Percentiles rank a stretch among this genome's conserved stretches.
phyloP scores from a whole-genome alignment of 2,797 vertebrate species.

The Semaprochilodus insignis region DNA sequence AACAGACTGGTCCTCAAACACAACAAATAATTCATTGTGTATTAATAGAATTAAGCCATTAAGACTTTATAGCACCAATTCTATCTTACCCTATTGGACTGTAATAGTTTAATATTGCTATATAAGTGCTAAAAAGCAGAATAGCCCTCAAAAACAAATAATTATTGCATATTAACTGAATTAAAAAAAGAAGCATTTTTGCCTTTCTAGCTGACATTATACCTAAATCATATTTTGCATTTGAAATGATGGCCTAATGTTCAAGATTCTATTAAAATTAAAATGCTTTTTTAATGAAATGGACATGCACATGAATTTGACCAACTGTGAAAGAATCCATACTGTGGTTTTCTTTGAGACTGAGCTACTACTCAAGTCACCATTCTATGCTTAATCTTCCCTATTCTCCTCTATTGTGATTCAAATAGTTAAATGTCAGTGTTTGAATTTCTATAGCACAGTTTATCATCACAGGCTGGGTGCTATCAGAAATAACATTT shows the following conservation, averaged over 20 bases:
- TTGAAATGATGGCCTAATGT: background rate
- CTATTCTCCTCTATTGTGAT: constrained; percentile 2
- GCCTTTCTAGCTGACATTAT: too few relatives aligned
- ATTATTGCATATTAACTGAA: too few relatives aligned
- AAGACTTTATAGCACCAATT: background rate
- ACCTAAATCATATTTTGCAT: background rate
- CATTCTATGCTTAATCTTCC: constrained; percentile 17
- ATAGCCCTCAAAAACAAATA: too few relatives aligned
- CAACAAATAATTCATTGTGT: constrained; percentile 5
- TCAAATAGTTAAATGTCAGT: constrained; percentile 23
- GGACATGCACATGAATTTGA: background rate
- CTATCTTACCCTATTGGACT: background rate
- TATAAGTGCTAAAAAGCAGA: background rate
- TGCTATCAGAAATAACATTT: constrained; percentile 18
- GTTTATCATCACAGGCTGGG: constrained; percentile 5
- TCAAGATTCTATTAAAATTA: constrained; percentile 21
- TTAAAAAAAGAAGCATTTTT: too few relatives aligned
- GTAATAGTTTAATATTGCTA: background rate
- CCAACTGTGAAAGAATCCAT: background rate
- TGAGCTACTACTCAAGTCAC: background rate
- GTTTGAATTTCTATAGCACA: constrained; percentile 22
- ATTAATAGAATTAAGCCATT: constrained; percentile 26
- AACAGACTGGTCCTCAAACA: background rate
- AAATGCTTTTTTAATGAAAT: constrained; percentile 10
- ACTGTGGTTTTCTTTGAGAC: background rate